Evolutionary conservation across 2,888 invertebrate species (phyloP), one percentile per base, ranked within the genome.

Genomic region (Cabera pusaria): DNA sequence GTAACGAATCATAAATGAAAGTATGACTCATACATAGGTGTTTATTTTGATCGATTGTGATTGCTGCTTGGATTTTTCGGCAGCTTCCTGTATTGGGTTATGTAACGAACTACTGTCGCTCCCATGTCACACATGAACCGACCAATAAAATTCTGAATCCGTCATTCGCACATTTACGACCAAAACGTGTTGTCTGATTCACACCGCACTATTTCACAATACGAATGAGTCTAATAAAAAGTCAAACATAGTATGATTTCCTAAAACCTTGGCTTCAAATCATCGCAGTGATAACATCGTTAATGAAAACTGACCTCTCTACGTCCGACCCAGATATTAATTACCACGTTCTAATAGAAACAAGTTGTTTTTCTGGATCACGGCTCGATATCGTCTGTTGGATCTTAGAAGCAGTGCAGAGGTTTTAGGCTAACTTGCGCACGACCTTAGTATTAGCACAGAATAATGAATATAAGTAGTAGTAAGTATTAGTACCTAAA

Each of bases 241-340:
- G 41, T 42, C 46, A 48, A 48, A 50, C 35, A 42, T 21, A 32
- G 45, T 48, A 45, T 52, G 58, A 66, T 72, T 80, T 78, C 74
- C 70, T 76, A 72, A 72, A 78, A 62, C 82, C 84, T 80, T 79
- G 79, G 61, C 50, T 64, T 52, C 64, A 67, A 78, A 74, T 78
- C 72, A 73, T 72, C 65, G 57, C 50, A 64, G 62, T 69, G 76
- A 77, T 81, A 82, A 75, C 70, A 68, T 61, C 64, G 75, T 74
- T 77, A 78, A 81, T 83, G 77, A 75, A 72, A 72, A 74, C 62
- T 76, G 83, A 77, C 86, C 85, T 84, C 72, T 72, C 72, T 66
- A 72, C 78, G 73, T 82, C 85, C 83, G 83, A 77, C 75, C 74
- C 56, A 80, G 66, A 71, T 81, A 63, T 57, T 66, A 65, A 73